Conservation (phyloP, 1,140 invertebrate genomes). For the Drosophila virilis region DNA sequence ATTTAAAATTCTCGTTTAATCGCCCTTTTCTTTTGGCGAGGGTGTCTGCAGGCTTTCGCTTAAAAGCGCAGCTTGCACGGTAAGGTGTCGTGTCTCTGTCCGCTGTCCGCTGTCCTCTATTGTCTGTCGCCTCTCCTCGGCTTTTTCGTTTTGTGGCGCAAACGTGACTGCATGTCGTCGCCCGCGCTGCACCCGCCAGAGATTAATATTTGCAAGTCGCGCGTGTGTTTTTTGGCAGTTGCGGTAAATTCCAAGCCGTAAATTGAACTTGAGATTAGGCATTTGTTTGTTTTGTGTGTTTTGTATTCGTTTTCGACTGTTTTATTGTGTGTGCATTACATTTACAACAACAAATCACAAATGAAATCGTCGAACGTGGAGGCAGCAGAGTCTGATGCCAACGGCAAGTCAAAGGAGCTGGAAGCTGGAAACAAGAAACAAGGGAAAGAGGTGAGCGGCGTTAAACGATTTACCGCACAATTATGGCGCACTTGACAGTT, state of each 20-base stretch:
- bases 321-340: slow-evolving; percentile 14
- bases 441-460: slow-evolving; percentile 30
- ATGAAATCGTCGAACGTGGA: slow-evolving; percentile 8
- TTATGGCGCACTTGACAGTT: slow-evolving; percentile 6
- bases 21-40: slow-evolving; percentile 16
- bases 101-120: neutral
- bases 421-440: slow-evolving; percentile 3
- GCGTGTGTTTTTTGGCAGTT: slow-evolving; percentile 52
- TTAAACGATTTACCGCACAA: slow-evolving; percentile 22
- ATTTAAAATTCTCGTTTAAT: slow-evolving; percentile 46
- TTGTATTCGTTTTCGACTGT: slow-evolving; percentile 1
- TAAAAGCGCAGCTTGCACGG: slow-evolving; percentile 66
- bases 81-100: neutral
- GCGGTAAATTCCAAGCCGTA: slow-evolving; percentile 41
- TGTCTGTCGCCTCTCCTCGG: neutral
- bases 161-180: slow-evolving; percentile 43
- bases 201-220: slow-evolving; percentile 38
- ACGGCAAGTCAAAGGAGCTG: slow-evolving; percentile 16
- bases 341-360: slow-evolving; percentile 3
- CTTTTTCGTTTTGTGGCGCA: slow-evolving; percentile 46
- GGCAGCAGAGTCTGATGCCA: slow-evolving; percentile 1
- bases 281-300: slow-evolving; percentile 16
- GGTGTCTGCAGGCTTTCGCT: slow-evolving; percentile 24
- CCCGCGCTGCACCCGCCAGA: neutral
- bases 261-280: slow-evolving; percentile 22